A percentile compares a stretch with the other conserved stretches of the same genome.
These are phyloP conservation scores for Calephelis virginiensis DNA, from an alignment of 1,140 invertebrate genomes.

Conservation along the genomic window DNA sequence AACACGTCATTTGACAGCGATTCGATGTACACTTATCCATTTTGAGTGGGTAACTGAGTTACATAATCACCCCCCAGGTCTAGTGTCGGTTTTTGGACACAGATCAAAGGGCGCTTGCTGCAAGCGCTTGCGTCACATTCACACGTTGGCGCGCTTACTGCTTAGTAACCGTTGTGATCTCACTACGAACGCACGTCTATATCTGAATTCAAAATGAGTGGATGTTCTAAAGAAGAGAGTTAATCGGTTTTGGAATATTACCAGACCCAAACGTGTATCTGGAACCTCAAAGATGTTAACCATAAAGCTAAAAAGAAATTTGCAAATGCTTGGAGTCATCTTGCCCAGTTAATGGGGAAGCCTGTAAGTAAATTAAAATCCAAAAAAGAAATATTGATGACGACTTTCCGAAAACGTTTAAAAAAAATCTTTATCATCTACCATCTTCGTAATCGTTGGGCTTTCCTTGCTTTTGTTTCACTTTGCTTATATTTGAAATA, in stretches of 20 bases:
- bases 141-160: conserved; percentile 26
- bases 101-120: conserved; percentile 16
- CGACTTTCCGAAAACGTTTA: too few relatives aligned
- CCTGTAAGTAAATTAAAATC: too few relatives aligned
- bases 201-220: conserved; percentile 20
- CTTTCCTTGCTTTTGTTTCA: too few relatives aligned
- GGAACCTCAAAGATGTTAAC: conserved; percentile 25
- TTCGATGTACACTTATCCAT: too few relatives aligned
- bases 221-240: conserved; percentile 28
- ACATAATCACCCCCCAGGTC: too few relatives aligned
- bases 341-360: conserved; percentile 16
- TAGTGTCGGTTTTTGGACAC: conserved; percentile 20
- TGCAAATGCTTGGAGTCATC: conserved; percentile 28
- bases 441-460: too few relatives aligned
- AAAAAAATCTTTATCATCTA: too few relatives aligned
- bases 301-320: conserved; percentile 32
- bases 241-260: conserved; percentile 26
- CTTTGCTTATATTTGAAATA: too few relatives aligned
- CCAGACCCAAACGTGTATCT: conserved; percentile 23
- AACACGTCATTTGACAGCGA: too few relatives aligned
- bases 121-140: conserved; percentile 20
- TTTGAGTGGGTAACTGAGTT: too few relatives aligned
- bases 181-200: conserved; percentile 5
- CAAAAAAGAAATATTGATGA: too few relatives aligned
- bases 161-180: conserved; percentile 17